Conservation (phyloP, 2,113 vertebrate species). For the Triplophysa siluroides region DNA sequence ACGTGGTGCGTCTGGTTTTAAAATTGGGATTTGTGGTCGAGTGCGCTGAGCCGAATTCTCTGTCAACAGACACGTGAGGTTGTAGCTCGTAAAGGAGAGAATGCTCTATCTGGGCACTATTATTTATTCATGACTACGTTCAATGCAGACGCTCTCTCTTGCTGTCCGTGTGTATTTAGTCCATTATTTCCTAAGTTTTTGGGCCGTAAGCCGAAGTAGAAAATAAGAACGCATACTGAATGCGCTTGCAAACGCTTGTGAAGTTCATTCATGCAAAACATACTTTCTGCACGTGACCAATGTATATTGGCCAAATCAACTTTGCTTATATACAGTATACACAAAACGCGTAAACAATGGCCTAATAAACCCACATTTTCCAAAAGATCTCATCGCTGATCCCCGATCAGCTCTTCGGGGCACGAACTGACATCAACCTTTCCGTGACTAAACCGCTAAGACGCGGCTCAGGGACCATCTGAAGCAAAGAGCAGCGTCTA, state of each 20-base stretch:
- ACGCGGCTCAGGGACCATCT: slow-evolving; percentile 21
- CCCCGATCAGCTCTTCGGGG: slow-evolving; percentile 1
- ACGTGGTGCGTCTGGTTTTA: slow-evolving; percentile 37
- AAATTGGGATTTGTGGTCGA: slow-evolving; percentile 42
- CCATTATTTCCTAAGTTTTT: not conserved
- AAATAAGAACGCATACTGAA: not conserved
- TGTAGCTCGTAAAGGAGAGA: not conserved
- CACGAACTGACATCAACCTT: not conserved
- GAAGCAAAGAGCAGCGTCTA: slow-evolving; percentile 20
- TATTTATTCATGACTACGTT: slow-evolving; percentile 58
- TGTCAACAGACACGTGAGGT: slow-evolving; percentile 43
- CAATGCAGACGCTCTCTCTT: slow-evolving; percentile 37
- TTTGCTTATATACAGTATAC: not conserved
- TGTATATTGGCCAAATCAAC: no score
- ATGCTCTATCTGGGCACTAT: slow-evolving; percentile 54
- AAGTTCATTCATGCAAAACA: no score
- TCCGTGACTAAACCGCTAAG: slow-evolving; percentile 15
- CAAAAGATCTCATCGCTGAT: slow-evolving; percentile 3
- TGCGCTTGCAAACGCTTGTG: not conserved
- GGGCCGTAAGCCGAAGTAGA: not conserved
- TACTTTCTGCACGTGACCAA: no score
- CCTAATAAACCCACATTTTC: not conserved
- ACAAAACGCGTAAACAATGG: not conserved
- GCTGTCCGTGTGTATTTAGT: not conserved
- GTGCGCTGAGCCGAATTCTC: slow-evolving; percentile 43